These are phyloP conservation scores for Nycticryphes semicollaris DNA, from an alignment of 2,113 vertebrate species.

Conservation along the genomic window DNA sequence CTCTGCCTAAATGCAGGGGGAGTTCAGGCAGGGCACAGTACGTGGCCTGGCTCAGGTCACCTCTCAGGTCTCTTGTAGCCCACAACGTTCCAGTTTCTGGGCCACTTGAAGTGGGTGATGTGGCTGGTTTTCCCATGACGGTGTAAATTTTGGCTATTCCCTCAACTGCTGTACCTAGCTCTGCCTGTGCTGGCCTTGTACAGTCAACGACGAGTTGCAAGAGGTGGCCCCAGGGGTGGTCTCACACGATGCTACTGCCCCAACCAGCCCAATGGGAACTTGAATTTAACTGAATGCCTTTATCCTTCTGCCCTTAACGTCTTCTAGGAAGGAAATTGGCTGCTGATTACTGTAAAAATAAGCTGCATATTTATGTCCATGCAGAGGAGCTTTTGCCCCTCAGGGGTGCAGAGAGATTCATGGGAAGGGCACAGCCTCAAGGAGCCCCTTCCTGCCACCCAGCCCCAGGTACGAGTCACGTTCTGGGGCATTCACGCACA, in stretches of 20 bases:
- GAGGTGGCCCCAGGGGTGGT: not conserved
- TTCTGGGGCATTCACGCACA: not conserved
- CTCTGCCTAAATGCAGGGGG: not conserved
- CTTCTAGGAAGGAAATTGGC: not conserved
- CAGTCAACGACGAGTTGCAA: not conserved
- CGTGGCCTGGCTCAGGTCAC: not conserved
- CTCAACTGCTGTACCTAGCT: fast-evolving
- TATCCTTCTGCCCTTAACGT: no score
- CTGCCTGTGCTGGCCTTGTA: not conserved
- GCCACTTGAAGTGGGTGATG: fast-evolving
- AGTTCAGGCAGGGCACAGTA: not conserved
- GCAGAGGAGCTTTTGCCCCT: not conserved
- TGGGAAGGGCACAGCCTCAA: not conserved
- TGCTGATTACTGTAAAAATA: not conserved
- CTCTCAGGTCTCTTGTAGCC: not conserved
- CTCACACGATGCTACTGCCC: not conserved
- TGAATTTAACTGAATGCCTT: not conserved
- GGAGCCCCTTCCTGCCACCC: not conserved
- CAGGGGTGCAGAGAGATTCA: fast-evolving
- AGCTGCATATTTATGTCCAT: fast-evolving
- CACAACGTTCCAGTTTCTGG: not conserved
- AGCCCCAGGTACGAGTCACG: fast-evolving
- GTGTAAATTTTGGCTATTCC: not conserved
- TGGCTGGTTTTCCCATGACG: fast-evolving
- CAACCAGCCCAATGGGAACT: not conserved